Evolutionary conservation across 2,888 invertebrate genomes (phyloP).

Genomic region (Prostheceraeus crozeri): DNA sequence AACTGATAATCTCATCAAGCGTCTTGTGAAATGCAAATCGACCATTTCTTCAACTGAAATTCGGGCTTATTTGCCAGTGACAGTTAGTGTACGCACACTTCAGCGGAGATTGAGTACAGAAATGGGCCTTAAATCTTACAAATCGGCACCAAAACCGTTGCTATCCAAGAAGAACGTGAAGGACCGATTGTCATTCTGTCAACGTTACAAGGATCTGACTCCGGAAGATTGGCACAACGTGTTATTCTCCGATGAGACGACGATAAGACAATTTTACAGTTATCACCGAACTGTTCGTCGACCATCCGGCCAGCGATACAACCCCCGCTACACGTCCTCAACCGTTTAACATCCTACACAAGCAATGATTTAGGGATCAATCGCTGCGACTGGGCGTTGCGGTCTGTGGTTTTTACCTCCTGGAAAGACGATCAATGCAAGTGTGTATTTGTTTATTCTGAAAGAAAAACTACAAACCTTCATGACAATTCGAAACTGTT

Average conservation of each 20-base stretch:
- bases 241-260: constrained; percentile 13
- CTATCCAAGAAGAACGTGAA: not conserved
- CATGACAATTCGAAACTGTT: constrained; percentile 4
- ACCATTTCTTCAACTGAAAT: no score
- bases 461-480: not conserved
- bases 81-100: constrained; percentile 11
- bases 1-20: no score
- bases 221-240: constrained; percentile 14
- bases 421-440: not conserved
- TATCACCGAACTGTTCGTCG: not conserved
- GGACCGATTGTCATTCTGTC: constrained; percentile 21
- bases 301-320: constrained; percentile 5
- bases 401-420: constrained; percentile 18
- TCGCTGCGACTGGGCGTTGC: not conserved
- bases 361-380: constrained; percentile 8
- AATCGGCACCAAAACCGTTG: constrained; percentile 3
- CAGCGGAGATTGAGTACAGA: not conserved
- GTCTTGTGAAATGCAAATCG: no score
- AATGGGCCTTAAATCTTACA: not conserved
- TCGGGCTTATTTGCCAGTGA: no score
- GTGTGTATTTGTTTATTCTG: constrained; percentile 11
- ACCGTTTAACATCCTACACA: not conserved
- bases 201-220: not conserved
- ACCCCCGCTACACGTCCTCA: not conserved
- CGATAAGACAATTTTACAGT: constrained; percentile 5